Base-by-base conservation (phyloP, 30 jellyfish, hydroid and myxozoan species). In the Pseudorhiza aurosa region DNA sequence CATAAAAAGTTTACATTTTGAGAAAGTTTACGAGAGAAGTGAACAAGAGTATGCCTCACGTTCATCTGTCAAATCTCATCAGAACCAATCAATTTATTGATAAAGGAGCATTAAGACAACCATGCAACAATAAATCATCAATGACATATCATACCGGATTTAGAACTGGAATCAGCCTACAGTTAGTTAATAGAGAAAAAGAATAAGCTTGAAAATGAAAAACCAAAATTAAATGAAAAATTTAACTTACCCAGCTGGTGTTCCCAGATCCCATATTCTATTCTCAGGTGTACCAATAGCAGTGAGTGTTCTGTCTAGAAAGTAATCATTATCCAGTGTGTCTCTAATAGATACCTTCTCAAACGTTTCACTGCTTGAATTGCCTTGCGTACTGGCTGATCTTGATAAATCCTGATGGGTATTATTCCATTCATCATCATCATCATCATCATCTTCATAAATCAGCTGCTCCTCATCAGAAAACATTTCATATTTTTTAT, bases 391-490 rank as follows among this genome's bases (percentile, higher is more conserved):
- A 32, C 17, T 18, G 27, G 59, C 22, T 22, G 22, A 29, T 21
- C 10, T 69, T 4, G 9, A 25, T 26, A 3, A 4, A 28, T 4
- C 26, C 10, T 49, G 76, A 24, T 2, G 27, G 17, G 40, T 82
- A 18, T 49, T 85, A n/a, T 82, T 93, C 77, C 85, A 86, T 7
- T 40, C 77, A 25, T 19, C 28, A 33, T 72, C 97, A 32, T 85
- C 98, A 73, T 85, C 96, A 72, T 91, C 98, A 68, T 91, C 98
- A 56, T 92, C 96, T 33, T 90, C 97, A 47, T 75, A 75, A 43
- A 92, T 85, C 85, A 92, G 55, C 42, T 83, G 82, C 76, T 92
- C 96, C 74, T 92, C 96, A 65, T 92, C 96, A 46, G 93, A 24
- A 81, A 62, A 80, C 87, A 36, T 65, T 50, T 68, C 78, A 31